phyloP scores from a whole-genome alignment of 2,797 vertebrate species.

The Anguilla marmorata region DNA sequence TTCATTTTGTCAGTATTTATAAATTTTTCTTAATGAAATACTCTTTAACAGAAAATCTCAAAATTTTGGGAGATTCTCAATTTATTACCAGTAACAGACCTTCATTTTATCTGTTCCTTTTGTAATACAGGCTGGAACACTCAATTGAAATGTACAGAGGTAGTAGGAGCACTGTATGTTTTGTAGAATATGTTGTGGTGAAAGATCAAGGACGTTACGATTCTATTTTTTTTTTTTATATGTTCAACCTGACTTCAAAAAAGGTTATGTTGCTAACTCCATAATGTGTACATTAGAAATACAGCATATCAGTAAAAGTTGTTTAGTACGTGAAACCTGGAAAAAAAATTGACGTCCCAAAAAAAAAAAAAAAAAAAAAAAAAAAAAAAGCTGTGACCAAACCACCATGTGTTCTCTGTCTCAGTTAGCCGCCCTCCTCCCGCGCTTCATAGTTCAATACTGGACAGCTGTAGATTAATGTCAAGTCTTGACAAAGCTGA shows the following conservation, averaged over 20 bases:
- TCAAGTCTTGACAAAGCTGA: conserved; percentile 57
- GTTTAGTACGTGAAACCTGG: neutral
- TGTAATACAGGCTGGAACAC: neutral
- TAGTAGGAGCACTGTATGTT: neutral
- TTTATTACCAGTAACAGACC: neutral
- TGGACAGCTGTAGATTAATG: conserved; percentile 69
- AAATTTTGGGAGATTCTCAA: neutral
- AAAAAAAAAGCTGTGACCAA: conserved; percentile 40
- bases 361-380: conserved; percentile 33
- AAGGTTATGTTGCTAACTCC: neutral
- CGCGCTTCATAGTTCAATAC: conserved; percentile 49
- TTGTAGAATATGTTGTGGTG: neutral
- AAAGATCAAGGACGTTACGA: neutral
- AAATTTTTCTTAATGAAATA: conserved; percentile 14
- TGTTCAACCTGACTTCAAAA: neutral
- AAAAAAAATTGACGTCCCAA: conserved; percentile 7
- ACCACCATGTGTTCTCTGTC: conserved; percentile 55
- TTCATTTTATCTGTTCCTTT: neutral
- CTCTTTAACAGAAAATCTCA: neutral
- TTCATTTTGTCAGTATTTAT: conserved; percentile 1
- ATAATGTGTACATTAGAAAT: conserved; percentile 20
- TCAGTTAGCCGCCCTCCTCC: conserved; percentile 41
- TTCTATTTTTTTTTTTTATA: neutral
- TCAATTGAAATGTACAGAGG: neutral
- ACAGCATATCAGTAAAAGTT: conserved; percentile 15